Evolutionary conservation across 1,140 invertebrate species (phyloP).

Genomic region (Lordiphosa collinella): DNA sequence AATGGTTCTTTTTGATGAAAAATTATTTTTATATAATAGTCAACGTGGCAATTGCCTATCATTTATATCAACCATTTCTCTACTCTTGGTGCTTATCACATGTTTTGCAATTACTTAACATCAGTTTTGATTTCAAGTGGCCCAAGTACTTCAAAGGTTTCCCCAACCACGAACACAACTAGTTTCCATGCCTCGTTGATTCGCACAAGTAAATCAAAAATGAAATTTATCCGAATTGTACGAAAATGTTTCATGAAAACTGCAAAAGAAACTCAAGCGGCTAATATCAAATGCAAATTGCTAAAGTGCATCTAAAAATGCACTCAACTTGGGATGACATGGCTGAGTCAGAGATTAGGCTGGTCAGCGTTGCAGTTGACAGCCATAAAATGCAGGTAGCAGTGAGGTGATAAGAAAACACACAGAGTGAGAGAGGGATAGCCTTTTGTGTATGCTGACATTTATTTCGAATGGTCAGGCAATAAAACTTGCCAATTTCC

Average conservation of each 20-base stretch:
- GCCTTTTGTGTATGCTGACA: slow-evolving; percentile 23
- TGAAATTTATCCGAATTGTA: slow-evolving; percentile 52
- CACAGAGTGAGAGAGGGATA: background rate
- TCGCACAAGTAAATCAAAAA: slow-evolving; percentile 56
- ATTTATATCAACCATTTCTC: too few relatives aligned
- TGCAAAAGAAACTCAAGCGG: slow-evolving; percentile 17
- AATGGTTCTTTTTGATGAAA: too few relatives aligned
- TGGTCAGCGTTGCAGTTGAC: slow-evolving; percentile 53
- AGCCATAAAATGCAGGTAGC: slow-evolving; percentile 71
- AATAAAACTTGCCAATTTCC: slow-evolving; percentile 24
- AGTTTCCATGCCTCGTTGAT: slow-evolving; percentile 40
- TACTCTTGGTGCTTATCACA: slow-evolving; percentile 45
- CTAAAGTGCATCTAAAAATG: slow-evolving; percentile 55
- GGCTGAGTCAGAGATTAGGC: slow-evolving; percentile 4
- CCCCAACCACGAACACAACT: slow-evolving; percentile 18
- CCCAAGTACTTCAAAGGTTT: slow-evolving; percentile 53
- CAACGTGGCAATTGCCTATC: too few relatives aligned
- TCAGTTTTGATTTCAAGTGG: slow-evolving; percentile 35
- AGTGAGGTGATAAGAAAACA: slow-evolving; percentile 12
- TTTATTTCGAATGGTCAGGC: slow-evolving; percentile 51
- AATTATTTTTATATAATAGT: too few relatives aligned
- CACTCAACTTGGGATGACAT: slow-evolving; percentile 32
- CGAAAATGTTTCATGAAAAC: slow-evolving; percentile 39
- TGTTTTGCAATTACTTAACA: slow-evolving; percentile 66
- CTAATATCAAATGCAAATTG: slow-evolving; percentile 31